Percentiles rank a stretch among this genome's conserved stretches.
These are phyloP conservation scores for Chromoteleia sp. DNA, from an alignment of 2,888 invertebrate genomes.

Conservation along the genomic window DNA sequence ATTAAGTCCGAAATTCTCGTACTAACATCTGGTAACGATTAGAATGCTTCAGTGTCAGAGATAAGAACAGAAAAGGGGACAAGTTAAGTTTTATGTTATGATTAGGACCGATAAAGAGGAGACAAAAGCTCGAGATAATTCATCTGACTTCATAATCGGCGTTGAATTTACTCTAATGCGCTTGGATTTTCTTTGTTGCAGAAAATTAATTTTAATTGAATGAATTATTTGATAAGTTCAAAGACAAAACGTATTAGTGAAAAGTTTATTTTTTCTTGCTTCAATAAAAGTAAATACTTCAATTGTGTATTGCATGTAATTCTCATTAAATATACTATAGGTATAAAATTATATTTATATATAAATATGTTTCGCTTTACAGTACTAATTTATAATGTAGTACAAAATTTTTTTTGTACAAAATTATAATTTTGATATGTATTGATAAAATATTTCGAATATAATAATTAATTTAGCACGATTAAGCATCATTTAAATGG, in stretches of 20 bases:
- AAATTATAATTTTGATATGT: too few relatives aligned
- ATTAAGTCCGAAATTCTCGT: background rate
- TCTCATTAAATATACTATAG: too few relatives aligned
- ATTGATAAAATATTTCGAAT: too few relatives aligned
- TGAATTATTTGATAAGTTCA: slow-evolving; percentile 16
- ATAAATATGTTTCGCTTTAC: too few relatives aligned
- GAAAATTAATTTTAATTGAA: slow-evolving; percentile 46
- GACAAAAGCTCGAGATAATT: slow-evolving; percentile 35
- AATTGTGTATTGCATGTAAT: too few relatives aligned
- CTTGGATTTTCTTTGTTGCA: slow-evolving; percentile 36
- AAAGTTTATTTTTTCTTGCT: slow-evolving; percentile 10
- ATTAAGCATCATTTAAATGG: too few relatives aligned
- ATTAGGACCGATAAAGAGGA: slow-evolving; percentile 5
- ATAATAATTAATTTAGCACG: too few relatives aligned
- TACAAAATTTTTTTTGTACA: too few relatives aligned
- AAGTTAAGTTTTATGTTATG: too few relatives aligned
- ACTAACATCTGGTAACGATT: slow-evolving; percentile 14
- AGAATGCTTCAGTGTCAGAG: slow-evolving; percentile 7
- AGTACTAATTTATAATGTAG: too few relatives aligned
- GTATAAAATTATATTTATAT: too few relatives aligned
- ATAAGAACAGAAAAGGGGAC: slow-evolving; percentile 7
- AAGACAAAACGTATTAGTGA: slow-evolving; percentile 19
- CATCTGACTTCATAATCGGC: slow-evolving; percentile 31
- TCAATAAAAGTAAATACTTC: too few relatives aligned
- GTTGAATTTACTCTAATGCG: slow-evolving; percentile 18